phyloP scores from a whole-genome alignment of 2,888 invertebrate species.

The Callosobruchus maculatus region DNA sequence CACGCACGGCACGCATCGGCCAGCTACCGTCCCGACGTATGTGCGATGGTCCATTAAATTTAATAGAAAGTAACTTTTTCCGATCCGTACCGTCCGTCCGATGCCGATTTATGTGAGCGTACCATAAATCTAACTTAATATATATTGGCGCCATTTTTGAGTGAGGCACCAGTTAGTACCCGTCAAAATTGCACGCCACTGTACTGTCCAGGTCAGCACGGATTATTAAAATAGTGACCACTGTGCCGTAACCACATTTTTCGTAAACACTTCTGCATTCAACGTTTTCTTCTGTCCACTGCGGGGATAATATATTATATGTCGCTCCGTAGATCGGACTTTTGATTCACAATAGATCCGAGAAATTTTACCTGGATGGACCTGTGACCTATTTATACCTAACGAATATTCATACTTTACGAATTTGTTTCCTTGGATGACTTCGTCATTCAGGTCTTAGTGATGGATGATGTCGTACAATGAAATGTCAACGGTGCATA shows the following conservation, averaged over 20 bases:
- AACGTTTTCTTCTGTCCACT: neutral
- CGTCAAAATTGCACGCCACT: neutral
- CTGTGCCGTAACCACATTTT: slow-evolving; percentile 28
- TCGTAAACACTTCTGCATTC: slow-evolving; percentile 22
- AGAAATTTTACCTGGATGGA: neutral
- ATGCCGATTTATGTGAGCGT: too few relatives aligned
- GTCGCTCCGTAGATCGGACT: neutral
- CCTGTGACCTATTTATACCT: neutral
- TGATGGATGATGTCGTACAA: too few relatives aligned
- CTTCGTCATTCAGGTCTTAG: neutral
- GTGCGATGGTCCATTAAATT: too few relatives aligned
- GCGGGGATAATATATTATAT: neutral
- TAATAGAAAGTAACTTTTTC: too few relatives aligned
- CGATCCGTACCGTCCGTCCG: too few relatives aligned
- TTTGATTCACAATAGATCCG: neutral
- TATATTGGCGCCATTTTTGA: too few relatives aligned
- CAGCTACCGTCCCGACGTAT: too few relatives aligned
- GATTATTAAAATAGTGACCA: slow-evolving; percentile 21
- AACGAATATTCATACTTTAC: neutral
- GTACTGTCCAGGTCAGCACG: neutral
- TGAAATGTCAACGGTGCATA: too few relatives aligned
- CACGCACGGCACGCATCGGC: too few relatives aligned
- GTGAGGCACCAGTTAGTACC: too few relatives aligned
- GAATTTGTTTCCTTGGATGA: neutral
- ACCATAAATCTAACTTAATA: too few relatives aligned